Conservation (phyloP, 1,140 invertebrate species). For the Bradysia coprophila region DNA sequence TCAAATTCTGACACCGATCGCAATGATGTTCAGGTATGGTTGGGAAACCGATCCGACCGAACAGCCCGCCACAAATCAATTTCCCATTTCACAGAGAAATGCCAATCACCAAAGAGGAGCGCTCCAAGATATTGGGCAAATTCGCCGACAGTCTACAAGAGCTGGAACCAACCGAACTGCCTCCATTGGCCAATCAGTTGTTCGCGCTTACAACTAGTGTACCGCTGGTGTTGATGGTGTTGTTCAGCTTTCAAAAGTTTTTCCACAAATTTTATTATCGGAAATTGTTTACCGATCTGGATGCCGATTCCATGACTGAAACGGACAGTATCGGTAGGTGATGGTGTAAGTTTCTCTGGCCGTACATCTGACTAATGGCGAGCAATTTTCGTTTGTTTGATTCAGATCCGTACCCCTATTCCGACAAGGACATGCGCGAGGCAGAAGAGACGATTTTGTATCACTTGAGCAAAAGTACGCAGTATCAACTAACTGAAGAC, state of each 20-base stretch:
- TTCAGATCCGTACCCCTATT: conserved; percentile 14
- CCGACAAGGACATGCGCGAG: conserved; percentile 19
- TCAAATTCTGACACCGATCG: conserved; percentile 21
- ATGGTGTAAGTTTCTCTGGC: background rate
- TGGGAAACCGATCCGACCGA: background rate
- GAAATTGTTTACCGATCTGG: conserved; percentile 17
- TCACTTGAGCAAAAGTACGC: conserved; percentile 20
- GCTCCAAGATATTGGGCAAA: conserved; percentile 22
- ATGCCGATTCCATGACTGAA: conserved; percentile 11
- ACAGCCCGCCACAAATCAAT: background rate
- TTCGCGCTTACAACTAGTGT: conserved; percentile 24
- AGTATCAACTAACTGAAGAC: conserved; percentile 17
- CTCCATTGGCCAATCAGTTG: conserved; percentile 24
- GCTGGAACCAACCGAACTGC: conserved; percentile 25
- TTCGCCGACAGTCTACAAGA: conserved; percentile 23
- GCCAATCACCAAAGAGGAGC: conserved; percentile 19
- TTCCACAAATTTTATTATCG: conserved; percentile 25
- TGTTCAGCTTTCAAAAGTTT: conserved; percentile 25
- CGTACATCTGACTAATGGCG: background rate
- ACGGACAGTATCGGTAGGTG: conserved; percentile 22
- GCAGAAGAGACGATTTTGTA: conserved; percentile 20
- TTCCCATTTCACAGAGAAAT: conserved; percentile 11
- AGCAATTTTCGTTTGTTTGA: background rate
- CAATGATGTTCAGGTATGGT: conserved; percentile 26
- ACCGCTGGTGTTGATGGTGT: conserved; percentile 14